These are phyloP conservation scores for Drosophila biarmipes DNA, from an alignment of 1,140 invertebrate genomes.

Conservation along the genomic window DNA sequence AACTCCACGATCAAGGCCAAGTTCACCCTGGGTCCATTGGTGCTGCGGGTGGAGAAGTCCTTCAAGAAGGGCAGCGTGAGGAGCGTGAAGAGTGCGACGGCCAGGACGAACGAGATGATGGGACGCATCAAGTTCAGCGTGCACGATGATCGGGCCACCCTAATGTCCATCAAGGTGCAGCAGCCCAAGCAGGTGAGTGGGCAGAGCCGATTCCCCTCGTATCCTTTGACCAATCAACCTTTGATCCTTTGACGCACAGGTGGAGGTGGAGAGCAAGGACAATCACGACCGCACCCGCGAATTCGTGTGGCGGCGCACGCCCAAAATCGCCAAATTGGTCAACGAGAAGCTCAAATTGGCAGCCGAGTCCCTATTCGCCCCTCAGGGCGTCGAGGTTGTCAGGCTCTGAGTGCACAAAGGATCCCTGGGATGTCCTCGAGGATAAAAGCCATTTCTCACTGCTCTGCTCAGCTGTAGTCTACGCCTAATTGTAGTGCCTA, in stretches of 20 bases:
- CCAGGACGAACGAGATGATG: conserved; percentile 93
- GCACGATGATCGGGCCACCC: conserved; percentile 90
- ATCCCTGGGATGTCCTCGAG: background rate
- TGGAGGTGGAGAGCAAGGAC: conserved; percentile 91
- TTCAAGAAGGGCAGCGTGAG: conserved; percentile 88
- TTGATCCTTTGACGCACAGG: conserved; percentile 85
- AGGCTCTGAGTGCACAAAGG: conserved; percentile 51
- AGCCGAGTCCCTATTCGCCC: conserved; percentile 90
- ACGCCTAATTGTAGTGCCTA: conserved; percentile 61
- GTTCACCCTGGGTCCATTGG: conserved; percentile 91
- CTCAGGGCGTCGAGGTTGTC: conserved; percentile 77
- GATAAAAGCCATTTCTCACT: conserved; percentile 25
- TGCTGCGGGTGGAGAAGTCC: conserved; percentile 92
- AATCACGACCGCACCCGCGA: conserved; percentile 93
- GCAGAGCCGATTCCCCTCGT: background rate
- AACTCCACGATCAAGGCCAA: conserved; percentile 92
- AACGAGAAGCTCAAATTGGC: conserved; percentile 91
- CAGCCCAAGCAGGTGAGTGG: conserved; percentile 91
- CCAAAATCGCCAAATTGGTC: conserved; percentile 92
- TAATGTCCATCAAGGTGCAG: conserved; percentile 92
- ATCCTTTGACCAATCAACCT: conserved; percentile 21
- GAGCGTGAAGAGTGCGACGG: conserved; percentile 93
- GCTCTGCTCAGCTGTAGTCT: conserved; percentile 51
- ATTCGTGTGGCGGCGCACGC: conserved; percentile 92
- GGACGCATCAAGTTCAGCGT: conserved; percentile 91